A percentile compares a stretch with the other conserved stretches of the same genome.
phyloP scores from a whole-genome alignment of 2,113 vertebrate species.

The Potamarius usumacintae region DNA sequence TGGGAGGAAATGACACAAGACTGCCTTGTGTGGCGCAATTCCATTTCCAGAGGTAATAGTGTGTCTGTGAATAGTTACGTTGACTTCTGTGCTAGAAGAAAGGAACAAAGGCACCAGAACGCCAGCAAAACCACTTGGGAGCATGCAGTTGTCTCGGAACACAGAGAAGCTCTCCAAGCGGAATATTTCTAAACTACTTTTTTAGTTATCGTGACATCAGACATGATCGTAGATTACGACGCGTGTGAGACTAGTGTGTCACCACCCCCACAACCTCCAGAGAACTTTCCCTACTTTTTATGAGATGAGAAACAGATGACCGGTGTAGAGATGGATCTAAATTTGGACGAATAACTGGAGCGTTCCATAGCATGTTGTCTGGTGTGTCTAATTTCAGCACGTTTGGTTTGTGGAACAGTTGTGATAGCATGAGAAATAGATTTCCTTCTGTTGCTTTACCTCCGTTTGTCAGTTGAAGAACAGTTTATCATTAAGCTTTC shows the following conservation, averaged over 20 bases:
- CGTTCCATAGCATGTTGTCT: not conserved
- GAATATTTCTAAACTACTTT: too few relatives aligned
- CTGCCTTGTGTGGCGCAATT: too few relatives aligned
- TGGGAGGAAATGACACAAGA: too few relatives aligned
- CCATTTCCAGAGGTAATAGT: too few relatives aligned
- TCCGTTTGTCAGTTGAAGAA: conserved; percentile 37
- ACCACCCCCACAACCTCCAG: not conserved
- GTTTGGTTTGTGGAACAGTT: conserved; percentile 21
- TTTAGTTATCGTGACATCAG: not conserved
- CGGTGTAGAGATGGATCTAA: not conserved
- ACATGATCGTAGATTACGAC: too few relatives aligned
- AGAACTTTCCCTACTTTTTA: not conserved
- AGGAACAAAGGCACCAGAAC: too few relatives aligned
- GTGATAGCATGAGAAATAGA: not conserved
- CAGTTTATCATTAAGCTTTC: conserved; percentile 39
- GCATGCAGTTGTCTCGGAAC: too few relatives aligned
- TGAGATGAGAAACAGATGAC: not conserved
- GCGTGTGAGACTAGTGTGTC: not conserved
- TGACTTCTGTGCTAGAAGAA: too few relatives aligned
- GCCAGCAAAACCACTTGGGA: too few relatives aligned
- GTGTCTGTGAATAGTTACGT: too few relatives aligned
- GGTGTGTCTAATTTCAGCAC: not conserved
- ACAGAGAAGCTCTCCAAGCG: too few relatives aligned
- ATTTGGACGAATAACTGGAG: not conserved
- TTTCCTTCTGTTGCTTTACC: conserved; percentile 4